These are phyloP conservation scores for Cephalotes varians DNA, from an alignment of 2,888 invertebrate genomes.

Conservation along the genomic window DNA sequence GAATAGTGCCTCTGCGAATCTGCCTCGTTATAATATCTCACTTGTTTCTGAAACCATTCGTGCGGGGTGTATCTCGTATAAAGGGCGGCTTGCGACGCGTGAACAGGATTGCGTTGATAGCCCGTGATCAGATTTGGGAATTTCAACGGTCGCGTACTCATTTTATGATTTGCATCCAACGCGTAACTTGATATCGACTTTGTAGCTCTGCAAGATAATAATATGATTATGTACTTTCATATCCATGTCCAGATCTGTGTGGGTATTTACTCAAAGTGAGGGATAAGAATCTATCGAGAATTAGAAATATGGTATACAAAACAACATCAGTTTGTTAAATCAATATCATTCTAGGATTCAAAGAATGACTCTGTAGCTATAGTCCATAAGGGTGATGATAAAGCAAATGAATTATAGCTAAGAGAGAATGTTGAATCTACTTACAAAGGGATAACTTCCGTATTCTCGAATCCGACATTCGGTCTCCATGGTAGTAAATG, in stretches of 20 bases:
- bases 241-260: neutral
- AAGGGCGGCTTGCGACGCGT: slow-evolving; percentile 93
- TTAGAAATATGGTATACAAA: neutral
- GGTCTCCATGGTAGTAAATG: slow-evolving; percentile 93
- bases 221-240: slow-evolving; percentile 8
- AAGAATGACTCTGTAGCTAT: neutral
- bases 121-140: slow-evolving; percentile 94
- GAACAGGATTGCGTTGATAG: slow-evolving; percentile 93
- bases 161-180: slow-evolving; percentile 91
- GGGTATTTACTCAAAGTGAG: neutral
- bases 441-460: slow-evolving; percentile 92
- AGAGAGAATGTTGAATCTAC: slow-evolving; percentile 57
- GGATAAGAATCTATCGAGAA: neutral
- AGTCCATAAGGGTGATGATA: neutral
- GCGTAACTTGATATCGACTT: slow-evolving; percentile 92
- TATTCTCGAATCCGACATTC: slow-evolving; percentile 92
- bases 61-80: slow-evolving; percentile 96
- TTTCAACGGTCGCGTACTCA: slow-evolving; percentile 92
- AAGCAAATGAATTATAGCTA: neutral
- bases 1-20: slow-evolving; percentile 95
- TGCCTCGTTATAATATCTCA: slow-evolving; percentile 94
- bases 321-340: slow-evolving; percentile 34
- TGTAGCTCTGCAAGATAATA: slow-evolving; percentile 86
- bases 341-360: neutral
- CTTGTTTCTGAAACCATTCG: slow-evolving; percentile 94